phyloP scores from a whole-genome alignment of 2,888 invertebrate genomes.

The Stramonita haemastoma region DNA sequence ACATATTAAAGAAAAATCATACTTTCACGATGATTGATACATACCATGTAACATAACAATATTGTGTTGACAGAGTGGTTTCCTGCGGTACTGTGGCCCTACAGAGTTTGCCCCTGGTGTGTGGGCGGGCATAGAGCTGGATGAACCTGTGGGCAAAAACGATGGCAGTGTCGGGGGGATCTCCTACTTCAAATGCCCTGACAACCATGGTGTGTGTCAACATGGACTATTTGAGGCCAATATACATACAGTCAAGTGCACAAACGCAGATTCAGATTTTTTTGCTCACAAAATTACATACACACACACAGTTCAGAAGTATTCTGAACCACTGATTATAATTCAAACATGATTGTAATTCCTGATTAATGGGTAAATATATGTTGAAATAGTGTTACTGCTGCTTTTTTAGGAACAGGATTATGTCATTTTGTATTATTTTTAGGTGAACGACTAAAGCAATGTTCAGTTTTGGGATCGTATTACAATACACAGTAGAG shows the following conservation, averaged over 20 bases:
- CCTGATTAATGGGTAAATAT: too few relatives aligned
- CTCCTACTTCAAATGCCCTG: conserved; percentile 77
- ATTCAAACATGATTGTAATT: not conserved
- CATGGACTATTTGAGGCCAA: not conserved
- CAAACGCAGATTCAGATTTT: not conserved
- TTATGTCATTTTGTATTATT: too few relatives aligned
- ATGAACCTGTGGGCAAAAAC: conserved; percentile 79
- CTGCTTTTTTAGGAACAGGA: too few relatives aligned
- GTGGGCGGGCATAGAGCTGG: conserved; percentile 80
- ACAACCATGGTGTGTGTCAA: conserved; percentile 75
- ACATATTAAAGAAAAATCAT: too few relatives aligned
- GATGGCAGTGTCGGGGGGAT: conserved; percentile 79
- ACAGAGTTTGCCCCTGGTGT: conserved; percentile 79
- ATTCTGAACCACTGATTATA: not conserved
- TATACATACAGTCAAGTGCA: not conserved
- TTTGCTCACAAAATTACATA: not conserved
- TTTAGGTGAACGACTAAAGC: too few relatives aligned
- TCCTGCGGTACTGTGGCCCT: conserved; percentile 78
- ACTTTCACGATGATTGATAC: too few relatives aligned
- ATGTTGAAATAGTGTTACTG: too few relatives aligned
- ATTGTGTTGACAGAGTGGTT: conserved; percentile 57
- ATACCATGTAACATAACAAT: conserved; percentile 34
- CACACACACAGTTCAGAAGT: not conserved
- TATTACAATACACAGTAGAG: too few relatives aligned
- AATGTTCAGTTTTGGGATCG: too few relatives aligned